Evolutionary conservation across 1,140 invertebrate species (phyloP).

Genomic region (Vanessa tameamea): DNA sequence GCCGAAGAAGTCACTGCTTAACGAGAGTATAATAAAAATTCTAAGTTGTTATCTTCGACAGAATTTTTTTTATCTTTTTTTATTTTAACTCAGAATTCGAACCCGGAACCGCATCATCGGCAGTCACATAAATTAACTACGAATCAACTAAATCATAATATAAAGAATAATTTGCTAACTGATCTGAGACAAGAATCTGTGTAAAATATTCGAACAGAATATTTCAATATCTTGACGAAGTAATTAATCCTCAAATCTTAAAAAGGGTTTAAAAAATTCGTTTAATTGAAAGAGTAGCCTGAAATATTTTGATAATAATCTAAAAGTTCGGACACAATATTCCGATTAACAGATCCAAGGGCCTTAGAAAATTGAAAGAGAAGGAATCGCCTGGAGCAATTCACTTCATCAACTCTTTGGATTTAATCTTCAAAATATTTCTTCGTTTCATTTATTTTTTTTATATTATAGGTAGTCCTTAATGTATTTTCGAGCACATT

Average conservation of each 20-base stretch:
- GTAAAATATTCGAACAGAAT: constrained; percentile 5
- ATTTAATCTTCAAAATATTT: constrained; percentile 53
- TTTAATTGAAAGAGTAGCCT: constrained; percentile 15
- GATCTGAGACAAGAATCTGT: neutral
- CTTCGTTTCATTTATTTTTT: constrained; percentile 21
- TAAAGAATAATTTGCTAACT: neutral
- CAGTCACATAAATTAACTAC: neutral
- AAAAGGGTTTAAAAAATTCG: constrained; percentile 10
- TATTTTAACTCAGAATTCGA: too few species aligned
- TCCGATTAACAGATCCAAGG: constrained; percentile 61
- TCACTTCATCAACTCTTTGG: constrained; percentile 65
- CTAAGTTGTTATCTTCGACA: too few species aligned
- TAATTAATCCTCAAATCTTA: constrained; percentile 9
- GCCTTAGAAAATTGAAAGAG: constrained; percentile 56
- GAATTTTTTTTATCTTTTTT: too few species aligned
- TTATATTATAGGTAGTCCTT: constrained; percentile 13
- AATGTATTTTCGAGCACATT: neutral
- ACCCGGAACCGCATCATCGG: too few species aligned
- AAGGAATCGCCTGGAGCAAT: constrained; percentile 49
- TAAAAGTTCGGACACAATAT: constrained; percentile 61
- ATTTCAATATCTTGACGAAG: neutral
- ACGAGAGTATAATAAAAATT: too few species aligned
- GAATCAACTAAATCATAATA: neutral
- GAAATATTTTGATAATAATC: constrained; percentile 34
- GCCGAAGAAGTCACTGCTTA: too few species aligned